Base-by-base conservation (phyloP, 1,140 invertebrate species). In the Dinoponera quadriceps region DNA sequence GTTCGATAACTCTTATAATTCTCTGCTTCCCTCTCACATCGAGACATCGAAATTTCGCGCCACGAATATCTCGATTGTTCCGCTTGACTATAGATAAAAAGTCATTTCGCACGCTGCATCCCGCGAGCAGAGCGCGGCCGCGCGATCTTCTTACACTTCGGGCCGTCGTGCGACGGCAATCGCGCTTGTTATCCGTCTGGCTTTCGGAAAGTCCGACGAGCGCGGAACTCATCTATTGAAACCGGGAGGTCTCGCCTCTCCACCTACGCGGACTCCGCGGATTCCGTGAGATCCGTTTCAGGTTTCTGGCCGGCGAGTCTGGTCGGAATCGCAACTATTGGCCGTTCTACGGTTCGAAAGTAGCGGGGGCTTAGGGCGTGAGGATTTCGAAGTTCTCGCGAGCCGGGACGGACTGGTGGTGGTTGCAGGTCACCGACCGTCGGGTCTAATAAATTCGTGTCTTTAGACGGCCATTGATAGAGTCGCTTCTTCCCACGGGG, bases 391-490 rank as follows among this genome's bases (percentile, higher is more conserved):
- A 80, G 65, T 80, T 80, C 63, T 49, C 75, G 51, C 65, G 75
- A 80, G 38, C 54, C 74, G 29, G 74, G 27, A 59, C 38, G 29
- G 65, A n/a, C n/a, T n/a, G n/a, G 3, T 11, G 51, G 75, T 25
- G 54, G 75, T 78, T 20, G 63, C 75, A 44, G 71, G 48, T 77
- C 33, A 55, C 13, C 48, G n/a, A 77, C 72, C 72, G 49, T 77
- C 59, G 71, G 49, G 73, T 82, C 81, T 82, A 82, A 82, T 82
- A 82, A 82, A 82, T 82, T 82, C 71, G 81, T 82, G 81, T 77
- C 72, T 82, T 82, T 78, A 77, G 82, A 78, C 62, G 63, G 51
- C 62, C 74, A 83, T 78, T 65, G 82, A 66, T 74, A 84, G 82
- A 75, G 48, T 71, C 74, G 55, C 54, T 48, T n/a, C 27, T 48